Conservation (phyloP, 2,888 invertebrate genomes). For the Willowsia nigromaculata region DNA sequence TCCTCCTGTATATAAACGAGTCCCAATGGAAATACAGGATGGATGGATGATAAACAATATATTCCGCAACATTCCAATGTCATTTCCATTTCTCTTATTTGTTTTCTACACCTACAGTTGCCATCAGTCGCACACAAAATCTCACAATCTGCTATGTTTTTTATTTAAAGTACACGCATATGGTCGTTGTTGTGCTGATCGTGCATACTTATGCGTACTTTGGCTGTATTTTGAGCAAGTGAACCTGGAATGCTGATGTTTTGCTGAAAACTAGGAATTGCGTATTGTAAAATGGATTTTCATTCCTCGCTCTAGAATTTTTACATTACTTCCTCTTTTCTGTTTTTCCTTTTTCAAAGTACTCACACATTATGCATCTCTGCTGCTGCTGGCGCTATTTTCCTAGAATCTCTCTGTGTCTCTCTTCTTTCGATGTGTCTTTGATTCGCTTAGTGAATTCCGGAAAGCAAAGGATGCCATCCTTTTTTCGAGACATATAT, state of each 20-base stretch:
- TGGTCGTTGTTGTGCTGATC: constrained; percentile 25
- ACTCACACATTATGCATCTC: not conserved
- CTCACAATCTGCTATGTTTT: not conserved
- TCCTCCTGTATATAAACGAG: not conserved
- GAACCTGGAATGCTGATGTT: not conserved
- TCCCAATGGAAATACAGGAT: not conserved
- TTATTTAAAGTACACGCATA: not conserved
- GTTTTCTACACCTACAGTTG: not conserved
- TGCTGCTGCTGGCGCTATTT: not conserved
- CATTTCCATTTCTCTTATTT: constrained; percentile 54
- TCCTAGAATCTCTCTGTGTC: not conserved
- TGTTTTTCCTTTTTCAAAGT: constrained; percentile 28
- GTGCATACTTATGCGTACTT: not conserved
- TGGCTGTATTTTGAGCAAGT: not conserved
- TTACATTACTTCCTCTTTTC: constrained; percentile 38
- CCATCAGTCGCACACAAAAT: not conserved
- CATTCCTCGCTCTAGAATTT: not conserved
- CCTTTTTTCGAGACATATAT: constrained; percentile 43
- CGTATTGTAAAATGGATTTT: constrained; percentile 49
- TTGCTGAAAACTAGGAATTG: constrained; percentile 15
- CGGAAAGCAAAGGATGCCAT: constrained; percentile 16
- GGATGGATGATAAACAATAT: constrained; percentile 41
- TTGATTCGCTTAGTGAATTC: constrained; percentile 50
- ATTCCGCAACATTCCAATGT: constrained; percentile 53
- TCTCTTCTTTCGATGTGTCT: not conserved